These are phyloP conservation scores for Oppia nitens DNA, from an alignment of 1,140 invertebrate species.

Conservation along the genomic window DNA sequence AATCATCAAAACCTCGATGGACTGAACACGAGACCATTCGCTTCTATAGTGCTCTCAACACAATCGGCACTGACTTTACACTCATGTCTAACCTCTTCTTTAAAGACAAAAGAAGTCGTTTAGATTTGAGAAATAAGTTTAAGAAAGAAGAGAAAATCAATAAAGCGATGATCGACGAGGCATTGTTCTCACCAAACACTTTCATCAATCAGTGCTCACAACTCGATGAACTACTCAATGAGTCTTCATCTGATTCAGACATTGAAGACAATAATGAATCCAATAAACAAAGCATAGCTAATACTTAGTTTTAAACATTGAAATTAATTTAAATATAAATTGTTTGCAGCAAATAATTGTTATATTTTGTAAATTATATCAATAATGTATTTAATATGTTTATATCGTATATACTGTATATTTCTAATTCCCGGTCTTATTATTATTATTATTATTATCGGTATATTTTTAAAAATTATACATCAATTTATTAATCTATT, in stretches of 20 bases:
- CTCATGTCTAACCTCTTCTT: constrained; percentile 62
- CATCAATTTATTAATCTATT: too few species aligned
- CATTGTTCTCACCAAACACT: constrained; percentile 24
- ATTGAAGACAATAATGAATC: too few species aligned
- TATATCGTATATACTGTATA: too few species aligned
- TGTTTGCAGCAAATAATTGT: too few species aligned
- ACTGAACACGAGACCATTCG: constrained; percentile 46
- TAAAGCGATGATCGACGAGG: constrained; percentile 36
- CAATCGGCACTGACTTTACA: constrained; percentile 71
- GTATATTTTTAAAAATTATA: too few species aligned
- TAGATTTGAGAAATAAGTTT: constrained; percentile 62
- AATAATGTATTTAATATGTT: too few species aligned
- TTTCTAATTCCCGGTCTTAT: too few species aligned
- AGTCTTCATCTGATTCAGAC: neutral
- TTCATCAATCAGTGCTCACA: neutral
- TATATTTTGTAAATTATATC: too few species aligned
- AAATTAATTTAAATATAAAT: too few species aligned
- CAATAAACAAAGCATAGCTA: too few species aligned
- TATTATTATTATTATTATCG: too few species aligned
- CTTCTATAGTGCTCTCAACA: constrained; percentile 72
- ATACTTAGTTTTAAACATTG: too few species aligned
- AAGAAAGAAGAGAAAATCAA: constrained; percentile 45
- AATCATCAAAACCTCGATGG: constrained; percentile 7
- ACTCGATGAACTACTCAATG: neutral
- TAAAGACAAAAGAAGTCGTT: constrained; percentile 42